A percentile compares a stretch with the other conserved stretches of the same genome.
Conservation (phyloP, 2,888 invertebrate species). For the Anticlea derivata region DNA sequence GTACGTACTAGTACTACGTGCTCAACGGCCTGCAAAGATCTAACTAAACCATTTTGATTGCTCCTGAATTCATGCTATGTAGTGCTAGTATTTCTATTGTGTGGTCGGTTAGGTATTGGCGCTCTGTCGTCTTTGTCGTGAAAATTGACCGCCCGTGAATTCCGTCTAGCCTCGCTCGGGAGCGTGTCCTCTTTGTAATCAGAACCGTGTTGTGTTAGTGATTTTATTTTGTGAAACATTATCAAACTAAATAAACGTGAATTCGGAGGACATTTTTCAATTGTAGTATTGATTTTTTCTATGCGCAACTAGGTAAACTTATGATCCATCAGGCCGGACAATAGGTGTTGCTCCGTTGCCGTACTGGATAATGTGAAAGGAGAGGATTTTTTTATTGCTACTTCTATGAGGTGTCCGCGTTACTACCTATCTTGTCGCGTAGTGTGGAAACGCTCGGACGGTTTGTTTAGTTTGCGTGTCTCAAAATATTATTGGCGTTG, state of each 20-base stretch:
- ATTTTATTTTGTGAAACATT: constrained; percentile 24
- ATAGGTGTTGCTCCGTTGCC: too few species aligned
- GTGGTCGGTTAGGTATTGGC: constrained; percentile 33
- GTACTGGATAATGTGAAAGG: too few species aligned
- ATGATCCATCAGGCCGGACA: too few species aligned
- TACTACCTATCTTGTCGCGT: too few species aligned
- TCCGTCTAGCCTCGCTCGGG: constrained; percentile 25
- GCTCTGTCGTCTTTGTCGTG: constrained; percentile 22
- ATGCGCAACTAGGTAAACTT: too few species aligned
- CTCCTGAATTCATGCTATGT: constrained; percentile 24
- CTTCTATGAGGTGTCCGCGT: too few species aligned
- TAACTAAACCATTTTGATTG: constrained; percentile 37
- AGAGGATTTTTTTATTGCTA: too few species aligned
- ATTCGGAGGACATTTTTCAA: not conserved
- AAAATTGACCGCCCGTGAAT: constrained; percentile 35
- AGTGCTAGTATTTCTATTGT: constrained; percentile 11
- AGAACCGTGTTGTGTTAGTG: constrained; percentile 25
- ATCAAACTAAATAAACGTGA: not conserved
- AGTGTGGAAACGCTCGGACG: too few species aligned
- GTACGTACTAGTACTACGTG: too few species aligned
- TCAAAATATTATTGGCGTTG: constrained; percentile 15
- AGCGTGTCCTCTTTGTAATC: constrained; percentile 33
- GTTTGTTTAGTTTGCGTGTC: not conserved
- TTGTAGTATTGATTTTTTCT: too few species aligned
- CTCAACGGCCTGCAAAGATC: constrained; percentile 35